Conservation (phyloP, 1,140 invertebrate species). For the Vollenhovia emeryi region DNA sequence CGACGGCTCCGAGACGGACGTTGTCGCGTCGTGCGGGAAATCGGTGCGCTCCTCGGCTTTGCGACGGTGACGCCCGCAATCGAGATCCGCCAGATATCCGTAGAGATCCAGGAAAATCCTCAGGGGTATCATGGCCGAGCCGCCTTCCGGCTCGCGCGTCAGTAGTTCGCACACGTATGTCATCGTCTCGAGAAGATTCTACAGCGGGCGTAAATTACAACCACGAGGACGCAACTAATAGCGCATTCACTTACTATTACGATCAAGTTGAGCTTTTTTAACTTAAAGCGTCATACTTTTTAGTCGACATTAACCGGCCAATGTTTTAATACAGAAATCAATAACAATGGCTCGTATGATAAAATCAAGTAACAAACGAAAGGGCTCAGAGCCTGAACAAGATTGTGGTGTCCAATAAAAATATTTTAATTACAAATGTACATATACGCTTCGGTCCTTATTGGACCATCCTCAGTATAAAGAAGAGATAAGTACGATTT, state of each 20-base stretch:
- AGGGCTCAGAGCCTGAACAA: too few species aligned
- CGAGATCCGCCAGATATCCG: conserved; percentile 89
- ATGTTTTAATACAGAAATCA: too few species aligned
- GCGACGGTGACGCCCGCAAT: conserved; percentile 83
- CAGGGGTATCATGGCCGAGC: conserved; percentile 90
- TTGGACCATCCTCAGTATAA: too few species aligned
- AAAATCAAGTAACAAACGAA: too few species aligned
- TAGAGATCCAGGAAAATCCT: conserved; percentile 89
- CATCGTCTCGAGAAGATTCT: conserved; percentile 93
- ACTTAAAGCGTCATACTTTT: too few species aligned
- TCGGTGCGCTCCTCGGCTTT: background rate
- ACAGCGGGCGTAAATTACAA: conserved; percentile 55
- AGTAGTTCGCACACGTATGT: conserved; percentile 92
- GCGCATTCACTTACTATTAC: background rate
- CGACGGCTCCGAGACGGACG: conserved; percentile 11
- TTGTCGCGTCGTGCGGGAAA: background rate
- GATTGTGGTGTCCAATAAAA: too few species aligned
- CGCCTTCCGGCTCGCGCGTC: conserved; percentile 93
- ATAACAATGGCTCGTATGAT: too few species aligned
- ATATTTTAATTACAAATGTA: too few species aligned
- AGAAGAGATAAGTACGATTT: too few species aligned
- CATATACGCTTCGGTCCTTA: too few species aligned
- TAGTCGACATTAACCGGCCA: too few species aligned
- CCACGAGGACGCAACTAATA: background rate
- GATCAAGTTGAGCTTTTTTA: background rate